Evolutionary conservation across 2,888 invertebrate genomes (phyloP), one percentile per base, ranked within the genome.

Genomic region (Scaptomyza reducta): DNA sequence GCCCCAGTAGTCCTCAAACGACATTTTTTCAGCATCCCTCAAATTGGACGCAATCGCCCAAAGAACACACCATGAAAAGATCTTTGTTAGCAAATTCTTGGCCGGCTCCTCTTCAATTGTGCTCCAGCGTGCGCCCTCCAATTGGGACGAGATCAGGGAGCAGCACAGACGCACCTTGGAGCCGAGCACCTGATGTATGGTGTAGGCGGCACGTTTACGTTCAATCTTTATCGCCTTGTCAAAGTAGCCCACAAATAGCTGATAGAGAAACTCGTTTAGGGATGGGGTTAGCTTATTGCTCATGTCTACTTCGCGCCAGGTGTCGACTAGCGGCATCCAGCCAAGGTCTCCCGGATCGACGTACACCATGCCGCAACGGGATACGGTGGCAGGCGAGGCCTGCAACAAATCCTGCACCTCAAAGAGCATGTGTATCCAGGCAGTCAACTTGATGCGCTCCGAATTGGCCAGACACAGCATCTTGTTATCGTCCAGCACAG

Each of bases 391-490:
- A 0, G 98, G 98, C 0, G 97, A 97, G 0, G 97, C 97, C 90
- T 97, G 97, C 0, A 96, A 94, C 56, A 97, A 92, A 91, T 97
- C 97, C 87, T 96, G 95, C 9, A 95, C 95, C 93, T 96, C 96
- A 90, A 97, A 97, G 18, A 97, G 91, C 97, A 97, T 97, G 86
- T 97, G 97, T 1, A 97, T 96, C 92, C 95, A 96, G 0, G 96
- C 95, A 0, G 97, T 96, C 27, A 97, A 93, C 91, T 97, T 97
- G 70, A 98, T 98, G 66, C 97, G 93, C 91, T 97, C 97, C 0
- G 97, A 97, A 93, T 97, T 97, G 1, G 97, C 97, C 38, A 98
- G 92, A 83, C 97, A 97, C 38, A 98, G 91, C 97, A 97, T 97
- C 92, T 97, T 98, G 90, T 98, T 98, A 89, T 98, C 97, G 88